Percentiles rank a stretch among this genome's conserved stretches.
These are phyloP conservation scores for Dolichomitus sp. DNA, from an alignment of 2,888 invertebrate genomes.

Conservation along the genomic window DNA sequence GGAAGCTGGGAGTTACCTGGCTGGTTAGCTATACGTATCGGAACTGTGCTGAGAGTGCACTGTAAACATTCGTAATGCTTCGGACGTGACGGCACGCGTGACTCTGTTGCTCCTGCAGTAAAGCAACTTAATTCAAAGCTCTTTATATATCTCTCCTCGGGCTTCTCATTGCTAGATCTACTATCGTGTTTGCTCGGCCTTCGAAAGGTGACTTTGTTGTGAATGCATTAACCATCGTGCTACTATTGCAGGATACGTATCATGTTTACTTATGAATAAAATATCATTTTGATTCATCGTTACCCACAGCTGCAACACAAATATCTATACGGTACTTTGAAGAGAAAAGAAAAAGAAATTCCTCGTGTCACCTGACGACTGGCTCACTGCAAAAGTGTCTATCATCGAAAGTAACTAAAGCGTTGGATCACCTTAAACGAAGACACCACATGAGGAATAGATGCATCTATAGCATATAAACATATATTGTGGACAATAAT, in stretches of 20 bases:
- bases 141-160: neutral
- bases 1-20: slow-evolving; percentile 32
- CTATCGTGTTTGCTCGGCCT: neutral
- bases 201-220: neutral
- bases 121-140: slow-evolving; percentile 4
- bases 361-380: neutral
- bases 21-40: neutral
- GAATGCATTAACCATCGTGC: neutral
- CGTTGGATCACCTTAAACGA: neutral
- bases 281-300: slow-evolving; percentile 16
- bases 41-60: slow-evolving; percentile 32
- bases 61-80: slow-evolving; percentile 54
- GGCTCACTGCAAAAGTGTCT: slow-evolving; percentile 6
- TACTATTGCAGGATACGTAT: slow-evolving; percentile 1
- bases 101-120: slow-evolving; percentile 1
- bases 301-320: neutral
- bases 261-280: slow-evolving; percentile 2
- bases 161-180: neutral
- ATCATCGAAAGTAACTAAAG: slow-evolving; percentile 35
- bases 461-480: neutral
- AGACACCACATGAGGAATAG: neutral
- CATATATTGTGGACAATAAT: neutral
- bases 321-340: neutral
- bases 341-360: slow-evolving; percentile 2
- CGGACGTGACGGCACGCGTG: slow-evolving; percentile 51